Conservation (phyloP, 2,888 invertebrate genomes). For the Drosophila rellima region DNA sequence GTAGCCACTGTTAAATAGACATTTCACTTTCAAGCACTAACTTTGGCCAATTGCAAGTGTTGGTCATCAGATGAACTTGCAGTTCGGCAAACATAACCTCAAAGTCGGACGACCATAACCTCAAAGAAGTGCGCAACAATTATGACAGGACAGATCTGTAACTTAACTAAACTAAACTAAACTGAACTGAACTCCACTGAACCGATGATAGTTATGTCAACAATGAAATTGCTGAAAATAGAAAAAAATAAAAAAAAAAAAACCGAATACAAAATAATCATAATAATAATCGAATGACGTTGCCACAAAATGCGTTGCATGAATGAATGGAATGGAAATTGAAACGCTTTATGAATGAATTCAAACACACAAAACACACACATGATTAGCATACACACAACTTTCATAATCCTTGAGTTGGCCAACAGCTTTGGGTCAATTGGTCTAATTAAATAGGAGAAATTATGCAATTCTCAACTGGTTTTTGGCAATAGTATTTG, state of each 20-base stretch:
- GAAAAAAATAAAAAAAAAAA: constrained; percentile 13
- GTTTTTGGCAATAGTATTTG: constrained; percentile 58
- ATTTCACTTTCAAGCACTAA: constrained; percentile 59
- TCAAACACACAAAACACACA: neutral
- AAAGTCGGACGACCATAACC: constrained; percentile 11
- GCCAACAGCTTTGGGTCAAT: constrained; percentile 43
- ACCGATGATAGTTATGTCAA: constrained; percentile 75
- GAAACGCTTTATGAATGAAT: constrained; percentile 61
- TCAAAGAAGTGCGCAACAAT: constrained; percentile 64
- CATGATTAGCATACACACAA: constrained; percentile 14
- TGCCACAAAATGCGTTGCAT: constrained; percentile 54
- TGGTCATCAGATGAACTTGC: constrained; percentile 58
- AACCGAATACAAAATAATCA: constrained; percentile 28
- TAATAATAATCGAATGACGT: constrained; percentile 59
- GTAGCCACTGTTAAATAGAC: constrained; percentile 22
- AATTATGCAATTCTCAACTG: constrained; percentile 72
- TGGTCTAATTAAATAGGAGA: constrained; percentile 60
- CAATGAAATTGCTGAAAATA: constrained; percentile 79
- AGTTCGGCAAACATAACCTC: constrained; percentile 51
- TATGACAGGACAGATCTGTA: constrained; percentile 77
- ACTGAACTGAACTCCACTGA: constrained; percentile 8
- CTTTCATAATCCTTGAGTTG: constrained; percentile 17
- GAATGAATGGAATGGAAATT: constrained; percentile 24
- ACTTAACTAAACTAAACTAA: constrained; percentile 1
- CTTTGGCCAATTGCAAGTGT: constrained; percentile 28